Percentiles rank a stretch among this genome's conserved stretches.
Conservation (phyloP, 2,888 invertebrate genomes). For the Cremastobaeus sp. region DNA sequence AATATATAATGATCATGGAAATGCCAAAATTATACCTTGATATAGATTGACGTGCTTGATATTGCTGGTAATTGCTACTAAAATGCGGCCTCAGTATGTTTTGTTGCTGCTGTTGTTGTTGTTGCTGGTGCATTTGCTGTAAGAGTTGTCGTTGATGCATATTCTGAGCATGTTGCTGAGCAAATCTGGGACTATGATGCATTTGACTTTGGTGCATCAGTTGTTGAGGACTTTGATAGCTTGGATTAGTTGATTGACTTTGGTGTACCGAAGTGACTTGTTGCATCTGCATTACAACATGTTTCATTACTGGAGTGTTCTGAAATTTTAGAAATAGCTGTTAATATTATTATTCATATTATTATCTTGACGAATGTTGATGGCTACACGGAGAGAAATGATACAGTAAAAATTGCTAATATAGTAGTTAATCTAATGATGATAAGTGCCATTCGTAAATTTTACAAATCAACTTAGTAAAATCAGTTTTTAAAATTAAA, state of each 20-base stretch:
- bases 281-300: conserved; percentile 70
- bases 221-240: conserved; percentile 73
- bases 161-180: conserved; percentile 75
- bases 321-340: conserved; percentile 18
- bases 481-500: too few relatives aligned
- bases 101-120: conserved; percentile 76
- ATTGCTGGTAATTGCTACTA: conserved; percentile 72
- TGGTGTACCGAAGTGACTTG: conserved; percentile 58
- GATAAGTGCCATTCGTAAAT: too few relatives aligned
- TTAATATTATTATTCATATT: not conserved
- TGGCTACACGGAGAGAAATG: too few relatives aligned
- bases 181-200: conserved; percentile 72
- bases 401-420: too few relatives aligned
- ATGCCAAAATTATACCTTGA: conserved; percentile 60
- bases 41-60: conserved; percentile 72
- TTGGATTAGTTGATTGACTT: conserved; percentile 62
- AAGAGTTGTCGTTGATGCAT: conserved; percentile 75
- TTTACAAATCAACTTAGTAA: too few relatives aligned
- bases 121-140: conserved; percentile 79
- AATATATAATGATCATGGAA: too few relatives aligned
- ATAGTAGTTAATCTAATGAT: too few relatives aligned
- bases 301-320: conserved; percentile 67
- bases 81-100: conserved; percentile 77
- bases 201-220: conserved; percentile 72
- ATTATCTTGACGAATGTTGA: too few relatives aligned